Base-by-base conservation (phyloP, 1,140 invertebrate genomes). In the Microplitis mediator region DNA sequence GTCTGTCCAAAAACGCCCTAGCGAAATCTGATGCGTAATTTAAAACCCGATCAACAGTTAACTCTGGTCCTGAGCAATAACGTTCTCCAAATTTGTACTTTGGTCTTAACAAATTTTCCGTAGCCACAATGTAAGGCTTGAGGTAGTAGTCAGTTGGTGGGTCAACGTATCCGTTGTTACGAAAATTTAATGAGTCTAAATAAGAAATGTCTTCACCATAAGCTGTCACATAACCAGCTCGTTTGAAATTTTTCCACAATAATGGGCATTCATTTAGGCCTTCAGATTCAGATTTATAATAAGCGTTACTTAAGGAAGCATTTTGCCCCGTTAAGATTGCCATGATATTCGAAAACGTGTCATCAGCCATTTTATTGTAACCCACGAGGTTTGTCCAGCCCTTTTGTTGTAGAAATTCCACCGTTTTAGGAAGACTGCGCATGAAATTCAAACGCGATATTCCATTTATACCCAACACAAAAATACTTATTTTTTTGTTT, bases 81-180 rank as follows among this genome's bases (percentile, higher is more conserved):
- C 88, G 88, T 0, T 89, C 85, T 73, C 90, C 90, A 68, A 90
- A 88, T 60, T 88, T 85, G 75, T 87, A 87, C 23, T 87, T 88
- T 60, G 88, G 87, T 23, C 91, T 91, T 0, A 91, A 88, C 39
- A 90, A 79, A 60, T 85, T 87, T 77, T 91, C 90, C 6, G 91
- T 90, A 3, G 91, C 90, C 54, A 91, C 78, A 75, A 94, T 91
- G 80, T 94, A 95, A 0, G 94, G 92, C 52, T 93, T 86, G 50
- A 93, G 87, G 77, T 95, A 96, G 79, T 95, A 96, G 81, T 97
- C 94, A 0, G 93, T 94, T 0, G 95, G 95, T 31, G 90, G 91
- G 23, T 91, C 86, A 8, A 89, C 83, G 81, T 97, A 97, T 1
- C 95, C 95, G 52, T 88, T 85, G 80, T 93, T 94, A 4, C 90